A percentile compares a stretch with the other conserved stretches of the same genome.
Conservation (phyloP, 2,797 vertebrate genomes). For the Lithobates sylvaticus region DNA sequence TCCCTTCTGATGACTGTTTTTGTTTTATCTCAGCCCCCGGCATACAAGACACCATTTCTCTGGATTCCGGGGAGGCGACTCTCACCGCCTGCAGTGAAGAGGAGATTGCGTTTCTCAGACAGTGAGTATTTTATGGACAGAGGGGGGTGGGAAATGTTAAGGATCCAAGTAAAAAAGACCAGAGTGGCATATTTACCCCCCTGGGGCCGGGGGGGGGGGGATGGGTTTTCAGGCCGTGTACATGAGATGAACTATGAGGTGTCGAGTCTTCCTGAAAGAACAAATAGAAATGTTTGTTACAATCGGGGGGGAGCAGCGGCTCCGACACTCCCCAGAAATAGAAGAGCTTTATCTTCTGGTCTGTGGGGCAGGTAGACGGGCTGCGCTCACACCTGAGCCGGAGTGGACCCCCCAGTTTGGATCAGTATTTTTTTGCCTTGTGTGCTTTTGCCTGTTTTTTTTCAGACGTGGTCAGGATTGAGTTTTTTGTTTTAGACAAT, state of each 20-base stretch:
- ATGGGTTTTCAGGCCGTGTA: neutral
- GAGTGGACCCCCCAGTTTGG: no score
- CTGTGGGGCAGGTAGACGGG: no score
- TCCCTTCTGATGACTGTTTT: neutral
- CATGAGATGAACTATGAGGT: slow-evolving; percentile 1
- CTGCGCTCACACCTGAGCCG: no score
- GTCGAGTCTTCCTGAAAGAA: neutral
- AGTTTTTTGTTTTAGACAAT: no score
- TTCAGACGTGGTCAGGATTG: no score
- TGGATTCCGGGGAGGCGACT: slow-evolving; percentile 10
- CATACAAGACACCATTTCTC: slow-evolving; percentile 2
- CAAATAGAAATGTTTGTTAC: no score
- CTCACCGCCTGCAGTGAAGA: slow-evolving; percentile 30
- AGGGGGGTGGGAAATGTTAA: neutral
- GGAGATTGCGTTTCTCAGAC: slow-evolving; percentile 40
- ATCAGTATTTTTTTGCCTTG: no score
- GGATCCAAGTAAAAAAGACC: slow-evolving; percentile 20
- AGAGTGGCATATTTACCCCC: slow-evolving; percentile 26
- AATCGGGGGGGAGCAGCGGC: no score
- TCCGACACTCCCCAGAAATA: no score
- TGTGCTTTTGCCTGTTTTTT: no score
- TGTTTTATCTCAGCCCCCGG: neutral
- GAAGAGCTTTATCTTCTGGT: no score
- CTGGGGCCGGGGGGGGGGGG: neutral
- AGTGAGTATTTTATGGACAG: slow-evolving; percentile 34